Base-by-base conservation (phyloP, 2,113 vertebrate genomes). In the Microcebus lehilahytsara region DNA sequence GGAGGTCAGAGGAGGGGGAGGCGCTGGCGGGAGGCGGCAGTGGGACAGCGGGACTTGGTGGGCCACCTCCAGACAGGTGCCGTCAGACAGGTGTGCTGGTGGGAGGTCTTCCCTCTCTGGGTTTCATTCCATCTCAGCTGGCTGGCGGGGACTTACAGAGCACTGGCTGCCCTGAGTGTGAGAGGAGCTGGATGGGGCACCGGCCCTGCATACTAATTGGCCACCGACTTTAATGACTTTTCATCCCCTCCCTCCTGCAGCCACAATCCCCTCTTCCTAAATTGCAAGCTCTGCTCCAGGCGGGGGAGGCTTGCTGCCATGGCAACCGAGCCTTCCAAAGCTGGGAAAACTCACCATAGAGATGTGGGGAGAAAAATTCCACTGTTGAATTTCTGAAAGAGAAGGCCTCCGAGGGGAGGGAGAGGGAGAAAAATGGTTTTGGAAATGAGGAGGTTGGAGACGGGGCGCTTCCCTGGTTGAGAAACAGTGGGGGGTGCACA, bases 201-300 rank as follows among this genome's bases (percentile, higher is more conserved):
- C 97, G 98, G 98, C 83, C 95, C 97, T 98, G 99, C 99, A 99
- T 99, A 99, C 99, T 99, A 99, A 99, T 99, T 98, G 98, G 98
- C 98, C 46, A 8, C 46, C 98, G 97, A 98, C 97, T 98, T 98
- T 99, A 99, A 99, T 99, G 99, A 99, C 99, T 99, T 99, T 98
- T 99, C 98, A 97, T 98, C 98, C 85, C 56, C 81, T 93, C 69
- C 93, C 85, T 78, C 97, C 97, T 92, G 81, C 85, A 23, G 32
- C 95, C 93, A 93, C 97, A 98, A 93, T 94, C 62, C 86, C 89
- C 94, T 98, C 97, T 94, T 98, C 97, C 95, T 91, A 98, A 99
- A 99, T 98, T 95, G 98, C 98, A 56, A 97, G 96, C 46, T 77
- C 97, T 96, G 95, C 97, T 97, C 98, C 90, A 98, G 98, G 98